Percentiles rank a stretch among this genome's conserved stretches.
phyloP scores from a whole-genome alignment of 1,140 invertebrate species.

The Galendromus occidentalis region DNA sequence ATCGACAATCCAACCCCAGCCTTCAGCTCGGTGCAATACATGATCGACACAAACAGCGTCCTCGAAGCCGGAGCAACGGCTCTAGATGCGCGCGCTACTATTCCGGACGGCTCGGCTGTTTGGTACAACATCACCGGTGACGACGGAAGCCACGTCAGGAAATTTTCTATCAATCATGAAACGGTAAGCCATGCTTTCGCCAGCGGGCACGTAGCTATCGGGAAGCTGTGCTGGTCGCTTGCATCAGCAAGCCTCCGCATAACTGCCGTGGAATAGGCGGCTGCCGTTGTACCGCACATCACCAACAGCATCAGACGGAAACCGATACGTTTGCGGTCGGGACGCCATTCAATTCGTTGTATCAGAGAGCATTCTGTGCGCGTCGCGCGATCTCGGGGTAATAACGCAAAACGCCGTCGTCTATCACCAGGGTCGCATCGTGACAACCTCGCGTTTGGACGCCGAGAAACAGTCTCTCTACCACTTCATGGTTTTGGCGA shows the following conservation, averaged over 20 bases:
- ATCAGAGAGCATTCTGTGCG: not conserved
- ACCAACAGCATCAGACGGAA: too few species aligned
- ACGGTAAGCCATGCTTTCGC: conserved; percentile 15
- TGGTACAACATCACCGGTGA: conserved; percentile 21
- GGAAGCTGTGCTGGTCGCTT: too few species aligned
- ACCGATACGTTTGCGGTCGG: too few species aligned
- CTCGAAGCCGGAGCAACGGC: conserved; percentile 21
- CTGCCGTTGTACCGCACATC: too few species aligned
- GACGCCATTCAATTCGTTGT: too few species aligned
- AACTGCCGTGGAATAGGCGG: too few species aligned
- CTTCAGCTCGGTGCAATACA: conserved; percentile 21
- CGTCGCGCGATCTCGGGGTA: not conserved
- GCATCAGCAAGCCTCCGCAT: too few species aligned
- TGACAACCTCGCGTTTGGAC: conserved; percentile 19
- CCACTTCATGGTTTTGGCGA: conserved; percentile 21
- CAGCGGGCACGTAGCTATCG: too few species aligned
- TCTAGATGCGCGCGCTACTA: conserved; percentile 19
- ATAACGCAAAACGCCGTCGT: not conserved
- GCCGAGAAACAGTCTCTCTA: conserved; percentile 17
- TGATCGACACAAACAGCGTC: conserved; percentile 17
- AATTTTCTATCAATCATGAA: conserved; percentile 22
- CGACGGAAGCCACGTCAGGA: conserved; percentile 15
- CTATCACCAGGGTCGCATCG: conserved; percentile 17
- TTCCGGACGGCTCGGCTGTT: conserved; percentile 20
- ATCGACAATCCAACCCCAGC: conserved; percentile 21